Conservation (phyloP, 2,113 vertebrate species). For the Tringa solitaria region DNA sequence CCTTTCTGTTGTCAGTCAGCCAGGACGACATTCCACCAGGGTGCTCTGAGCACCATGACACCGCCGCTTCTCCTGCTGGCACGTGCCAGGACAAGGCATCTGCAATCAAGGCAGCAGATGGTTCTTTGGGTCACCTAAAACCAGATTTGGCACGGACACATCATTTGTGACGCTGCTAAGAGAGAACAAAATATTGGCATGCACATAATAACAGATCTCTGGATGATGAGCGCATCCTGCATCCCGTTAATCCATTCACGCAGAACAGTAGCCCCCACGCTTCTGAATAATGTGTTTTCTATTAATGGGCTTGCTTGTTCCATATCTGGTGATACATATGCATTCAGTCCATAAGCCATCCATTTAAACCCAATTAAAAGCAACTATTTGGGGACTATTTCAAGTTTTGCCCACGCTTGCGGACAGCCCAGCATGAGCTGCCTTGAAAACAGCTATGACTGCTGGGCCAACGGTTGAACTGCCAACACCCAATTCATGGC, state of each 20-base stretch:
- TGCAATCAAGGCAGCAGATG: conserved; percentile 45
- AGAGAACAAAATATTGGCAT: neutral
- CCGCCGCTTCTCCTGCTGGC: conserved; percentile 36
- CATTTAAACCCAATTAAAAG: neutral
- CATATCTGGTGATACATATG: neutral
- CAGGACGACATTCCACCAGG: neutral
- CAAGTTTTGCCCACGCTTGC: neutral
- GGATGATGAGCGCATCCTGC: neutral
- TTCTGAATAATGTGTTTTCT: neutral
- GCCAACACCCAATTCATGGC: neutral
- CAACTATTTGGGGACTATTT: neutral
- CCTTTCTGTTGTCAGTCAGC: neutral
- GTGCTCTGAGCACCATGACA: neutral
- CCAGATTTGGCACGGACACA: neutral
- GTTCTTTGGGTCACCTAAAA: neutral
- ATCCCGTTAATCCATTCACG: neutral
- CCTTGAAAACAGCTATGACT: conserved; percentile 11
- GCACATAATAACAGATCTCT: neutral
- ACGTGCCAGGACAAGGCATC: neutral
- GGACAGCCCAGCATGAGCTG: neutral
- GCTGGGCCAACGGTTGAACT: neutral
- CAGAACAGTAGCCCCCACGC: neutral
- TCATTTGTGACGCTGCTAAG: neutral
- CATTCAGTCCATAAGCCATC: neutral
- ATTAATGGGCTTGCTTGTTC: neutral